Conservation (phyloP, 2,797 vertebrate genomes). For the Sarcophilus harrisii region DNA sequence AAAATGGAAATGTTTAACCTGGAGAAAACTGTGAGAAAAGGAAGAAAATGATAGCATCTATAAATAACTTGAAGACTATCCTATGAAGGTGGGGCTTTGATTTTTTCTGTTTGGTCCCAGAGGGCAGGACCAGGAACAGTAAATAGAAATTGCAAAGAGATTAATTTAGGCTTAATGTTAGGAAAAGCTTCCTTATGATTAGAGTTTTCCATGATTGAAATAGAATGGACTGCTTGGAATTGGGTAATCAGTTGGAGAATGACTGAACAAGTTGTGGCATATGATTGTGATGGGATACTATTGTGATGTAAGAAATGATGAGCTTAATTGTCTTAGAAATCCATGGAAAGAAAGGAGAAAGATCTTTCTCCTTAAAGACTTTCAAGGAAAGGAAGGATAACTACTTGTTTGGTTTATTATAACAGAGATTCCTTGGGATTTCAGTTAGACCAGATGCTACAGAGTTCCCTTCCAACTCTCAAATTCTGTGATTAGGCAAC, state of each 20-base stretch:
- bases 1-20: neutral
- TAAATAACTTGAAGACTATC: neutral
- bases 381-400: neutral
- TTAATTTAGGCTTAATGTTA: neutral
- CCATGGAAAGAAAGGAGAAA: neutral
- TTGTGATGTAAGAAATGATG: neutral
- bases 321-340: neutral
- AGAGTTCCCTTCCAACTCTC: neutral
- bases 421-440: neutral
- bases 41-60: neutral
- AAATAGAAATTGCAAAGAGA: neutral
- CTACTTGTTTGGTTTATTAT: neutral
- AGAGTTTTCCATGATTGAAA: neutral
- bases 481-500: neutral
- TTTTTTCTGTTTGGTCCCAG: neutral
- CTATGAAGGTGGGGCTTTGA: neutral
- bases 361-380: neutral
- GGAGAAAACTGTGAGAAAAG: neutral
- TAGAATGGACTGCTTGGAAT: neutral
- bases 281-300: neutral
- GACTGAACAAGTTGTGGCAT: neutral
- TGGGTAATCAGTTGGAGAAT: neutral
- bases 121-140: neutral
- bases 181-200: neutral
- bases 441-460: neutral